phyloP scores from a whole-genome alignment of 2,888 invertebrate genomes.

The Drosophila subquinaria region DNA sequence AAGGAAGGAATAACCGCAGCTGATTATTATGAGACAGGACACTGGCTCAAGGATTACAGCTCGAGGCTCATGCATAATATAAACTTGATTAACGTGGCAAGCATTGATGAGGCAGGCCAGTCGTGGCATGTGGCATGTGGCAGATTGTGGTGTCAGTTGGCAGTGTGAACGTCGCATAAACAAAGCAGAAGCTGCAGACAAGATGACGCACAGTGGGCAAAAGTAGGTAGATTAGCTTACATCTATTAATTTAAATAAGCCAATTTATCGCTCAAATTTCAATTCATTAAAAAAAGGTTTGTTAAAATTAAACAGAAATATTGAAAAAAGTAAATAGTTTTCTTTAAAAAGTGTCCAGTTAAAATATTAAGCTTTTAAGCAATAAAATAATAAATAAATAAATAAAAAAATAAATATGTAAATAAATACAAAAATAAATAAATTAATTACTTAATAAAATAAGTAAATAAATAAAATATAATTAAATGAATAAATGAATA shows the following conservation, averaged over 20 bases:
- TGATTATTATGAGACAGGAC: slow-evolving; percentile 43
- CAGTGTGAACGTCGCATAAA: slow-evolving; percentile 63
- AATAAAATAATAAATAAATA: no score
- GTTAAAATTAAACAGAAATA: no score
- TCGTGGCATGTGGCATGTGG: background rate
- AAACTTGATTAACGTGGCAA: slow-evolving; percentile 62
- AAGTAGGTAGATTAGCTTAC: background rate
- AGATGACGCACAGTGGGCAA: background rate
- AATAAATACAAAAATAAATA: no score
- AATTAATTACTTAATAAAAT: no score
- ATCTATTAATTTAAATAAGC: background rate
- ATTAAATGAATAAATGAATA: no score
- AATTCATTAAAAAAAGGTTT: no score
- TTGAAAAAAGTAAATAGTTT: no score
- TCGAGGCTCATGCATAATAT: slow-evolving; percentile 60
- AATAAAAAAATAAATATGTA: no score
- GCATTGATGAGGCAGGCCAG: slow-evolving; percentile 23
- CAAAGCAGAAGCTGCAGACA: slow-evolving; percentile 39
- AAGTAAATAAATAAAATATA: no score
- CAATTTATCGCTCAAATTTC: no score
- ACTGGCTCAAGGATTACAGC: slow-evolving; percentile 12
- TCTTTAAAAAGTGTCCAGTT: no score
- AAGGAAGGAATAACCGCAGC: slow-evolving; percentile 37
- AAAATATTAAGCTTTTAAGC: no score
- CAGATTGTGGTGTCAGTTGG: slow-evolving; percentile 31